phyloP scores from a whole-genome alignment of 2,888 invertebrate species.

The Dicyrtomina minuta region DNA sequence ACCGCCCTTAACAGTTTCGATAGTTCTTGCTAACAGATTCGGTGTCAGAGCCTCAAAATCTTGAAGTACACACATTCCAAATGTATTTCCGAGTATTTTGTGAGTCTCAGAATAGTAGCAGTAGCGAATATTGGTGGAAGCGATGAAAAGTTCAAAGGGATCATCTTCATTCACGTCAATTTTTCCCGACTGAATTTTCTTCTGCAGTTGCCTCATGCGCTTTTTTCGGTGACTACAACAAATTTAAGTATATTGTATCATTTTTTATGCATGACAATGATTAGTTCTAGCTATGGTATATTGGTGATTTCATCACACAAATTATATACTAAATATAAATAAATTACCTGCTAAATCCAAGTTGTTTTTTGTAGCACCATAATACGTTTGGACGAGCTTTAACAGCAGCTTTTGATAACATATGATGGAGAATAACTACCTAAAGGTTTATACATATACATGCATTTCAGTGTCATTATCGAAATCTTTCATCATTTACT shows the following conservation, averaged over 20 bases:
- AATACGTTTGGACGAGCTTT: conserved; percentile 90
- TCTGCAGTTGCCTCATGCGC: conserved; percentile 77
- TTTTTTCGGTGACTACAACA: conserved; percentile 84
- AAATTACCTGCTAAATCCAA: conserved; percentile 77
- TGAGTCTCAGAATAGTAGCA: conserved; percentile 97
- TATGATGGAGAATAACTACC: conserved; percentile 96
- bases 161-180: conserved; percentile 90
- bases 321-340: neutral
- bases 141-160: conserved; percentile 92
- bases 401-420: conserved; percentile 90
- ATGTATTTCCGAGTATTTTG: conserved; percentile 95
- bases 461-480: too few species aligned
- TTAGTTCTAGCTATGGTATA: too few species aligned
- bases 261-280: too few species aligned
- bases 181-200: conserved; percentile 84
- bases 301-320: too few species aligned
- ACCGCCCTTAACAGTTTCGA: conserved; percentile 98
- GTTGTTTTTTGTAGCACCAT: conserved; percentile 98
- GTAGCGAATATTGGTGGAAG: conserved; percentile 94
- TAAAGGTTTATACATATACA: conserved; percentile 58
- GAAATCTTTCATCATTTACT: too few species aligned
- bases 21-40: conserved; percentile 90
- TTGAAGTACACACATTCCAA: conserved; percentile 86
- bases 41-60: conserved; percentile 97
- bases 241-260: too few species aligned